phyloP scores from a whole-genome alignment of 2,888 invertebrate species.

The Therioaphis trifolii region DNA sequence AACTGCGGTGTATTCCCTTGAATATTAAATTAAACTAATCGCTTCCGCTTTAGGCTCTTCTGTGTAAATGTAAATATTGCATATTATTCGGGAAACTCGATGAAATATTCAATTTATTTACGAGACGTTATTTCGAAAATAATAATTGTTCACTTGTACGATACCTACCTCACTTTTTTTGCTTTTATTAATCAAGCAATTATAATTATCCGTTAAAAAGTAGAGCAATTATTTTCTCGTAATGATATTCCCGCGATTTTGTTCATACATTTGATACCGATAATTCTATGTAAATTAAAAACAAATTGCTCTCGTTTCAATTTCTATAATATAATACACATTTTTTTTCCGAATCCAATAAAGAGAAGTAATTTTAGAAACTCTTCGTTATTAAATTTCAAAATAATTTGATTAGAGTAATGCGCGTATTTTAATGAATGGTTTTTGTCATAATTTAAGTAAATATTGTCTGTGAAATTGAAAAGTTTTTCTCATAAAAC shows the following conservation, averaged over 20 bases:
- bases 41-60: not conserved
- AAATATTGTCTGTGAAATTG: slow-evolving; percentile 40
- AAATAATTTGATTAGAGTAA: slow-evolving; percentile 39
- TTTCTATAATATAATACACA: not conserved
- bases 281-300: slow-evolving; percentile 12
- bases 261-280: not conserved
- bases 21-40: not conserved
- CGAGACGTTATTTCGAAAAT: no score
- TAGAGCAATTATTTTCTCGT: not conserved
- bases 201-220: not conserved
- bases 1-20: not conserved
- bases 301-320: not conserved
- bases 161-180: no score
- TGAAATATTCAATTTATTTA: not conserved
- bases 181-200: no score
- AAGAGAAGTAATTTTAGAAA: slow-evolving; percentile 2
- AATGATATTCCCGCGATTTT: not conserved
- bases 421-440: slow-evolving; percentile 2
- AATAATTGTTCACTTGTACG: no score
- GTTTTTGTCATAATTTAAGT: slow-evolving; percentile 35
- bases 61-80: not conserved
- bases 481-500: slow-evolving; percentile 38
- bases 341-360: slow-evolving; percentile 4
- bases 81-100: not conserved
- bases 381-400: slow-evolving; percentile 19